Evolutionary conservation across 2,888 invertebrate genomes (phyloP), one percentile per base, ranked within the genome.

Genomic region (Capitulum mitella): DNA sequence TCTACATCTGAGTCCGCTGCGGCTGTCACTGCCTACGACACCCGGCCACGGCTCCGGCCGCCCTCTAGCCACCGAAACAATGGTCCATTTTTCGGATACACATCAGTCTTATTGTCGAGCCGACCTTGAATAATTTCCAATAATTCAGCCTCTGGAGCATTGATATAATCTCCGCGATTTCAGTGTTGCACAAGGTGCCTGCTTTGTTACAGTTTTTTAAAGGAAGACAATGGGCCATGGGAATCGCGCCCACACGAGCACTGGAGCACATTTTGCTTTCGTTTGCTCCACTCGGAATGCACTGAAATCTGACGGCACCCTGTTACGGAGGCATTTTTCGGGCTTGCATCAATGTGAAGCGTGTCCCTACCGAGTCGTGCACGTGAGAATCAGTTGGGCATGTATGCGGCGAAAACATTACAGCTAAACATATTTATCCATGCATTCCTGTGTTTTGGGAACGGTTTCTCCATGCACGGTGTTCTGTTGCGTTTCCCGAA

Each of bases 71-170:
- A 34, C 34, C 34, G 19, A 34, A 64, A 64, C 64, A 64, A 64
- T 64, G 64, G 64, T 1, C 34, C 34, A 34, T 64, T 64, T 64
- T 64, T 64, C 34, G 34, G 64, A 32, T 64, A 64, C 64, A 64
- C 64, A 64, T 64, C 64, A 64, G 64, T 34, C 34, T 64, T 34
- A 64, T 64, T 64, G 64, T 64, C 64, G 34, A 19, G 3, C 64
- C 34, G 64, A 64, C 64, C 64, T 64, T 64, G 64, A 64, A 64
- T 64, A 64, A 64, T 64, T 64, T 64, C 64, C 64, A 64, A 64
- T 64, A 64, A 64, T 29, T 64, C 64, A 64, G 64, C 64, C 64
- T 64, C 64, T 64, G 64, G 16, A 64, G 34, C 34, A 34, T 19
- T 34, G 64, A 64, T 64, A 64, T 64, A 34, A 64, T 64, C 64